A percentile compares a stretch with the other conserved stretches of the same genome.
phyloP scores from a whole-genome alignment of 2,888 invertebrate species.

The Watsonalla cultraria region DNA sequence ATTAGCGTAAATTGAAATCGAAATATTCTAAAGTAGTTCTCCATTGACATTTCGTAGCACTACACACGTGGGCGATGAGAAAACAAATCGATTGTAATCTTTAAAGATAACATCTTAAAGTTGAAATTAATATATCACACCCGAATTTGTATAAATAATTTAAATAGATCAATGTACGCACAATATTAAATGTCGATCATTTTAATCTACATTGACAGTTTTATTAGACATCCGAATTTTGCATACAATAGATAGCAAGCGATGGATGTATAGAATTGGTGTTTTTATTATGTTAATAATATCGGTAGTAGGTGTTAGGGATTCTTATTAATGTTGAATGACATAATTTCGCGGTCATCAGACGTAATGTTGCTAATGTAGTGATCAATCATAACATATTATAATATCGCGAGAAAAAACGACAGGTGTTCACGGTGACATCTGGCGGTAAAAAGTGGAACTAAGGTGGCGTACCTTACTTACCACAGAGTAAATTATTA shows the following conservation, averaged over 20 bases:
- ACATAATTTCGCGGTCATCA: not conserved
- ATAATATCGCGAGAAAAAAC: not conserved
- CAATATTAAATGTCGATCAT: not conserved
- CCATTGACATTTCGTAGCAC: not conserved
- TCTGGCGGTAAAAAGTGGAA: not conserved
- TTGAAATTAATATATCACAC: not conserved
- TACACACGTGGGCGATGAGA: not conserved
- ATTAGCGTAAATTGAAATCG: not conserved
- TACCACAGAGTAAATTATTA: not conserved
- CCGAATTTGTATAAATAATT: not conserved
- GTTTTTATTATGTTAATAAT: not conserved
- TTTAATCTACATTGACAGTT: not conserved
- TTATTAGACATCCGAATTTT: not conserved
- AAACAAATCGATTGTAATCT: not conserved
- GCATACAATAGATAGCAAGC: not conserved
- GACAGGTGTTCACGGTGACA: not conserved
- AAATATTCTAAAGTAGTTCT: not conserved
- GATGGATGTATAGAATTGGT: not conserved
- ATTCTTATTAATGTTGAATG: not conserved
- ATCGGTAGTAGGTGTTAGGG: not conserved
- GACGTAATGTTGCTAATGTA: not conserved
- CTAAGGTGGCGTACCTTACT: not conserved
- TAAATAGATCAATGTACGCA: constrained; percentile 3
- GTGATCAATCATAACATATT: not conserved
- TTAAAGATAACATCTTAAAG: not conserved